Base-by-base conservation (phyloP, 2,797 vertebrate species). In the Lerista edwardsae region DNA sequence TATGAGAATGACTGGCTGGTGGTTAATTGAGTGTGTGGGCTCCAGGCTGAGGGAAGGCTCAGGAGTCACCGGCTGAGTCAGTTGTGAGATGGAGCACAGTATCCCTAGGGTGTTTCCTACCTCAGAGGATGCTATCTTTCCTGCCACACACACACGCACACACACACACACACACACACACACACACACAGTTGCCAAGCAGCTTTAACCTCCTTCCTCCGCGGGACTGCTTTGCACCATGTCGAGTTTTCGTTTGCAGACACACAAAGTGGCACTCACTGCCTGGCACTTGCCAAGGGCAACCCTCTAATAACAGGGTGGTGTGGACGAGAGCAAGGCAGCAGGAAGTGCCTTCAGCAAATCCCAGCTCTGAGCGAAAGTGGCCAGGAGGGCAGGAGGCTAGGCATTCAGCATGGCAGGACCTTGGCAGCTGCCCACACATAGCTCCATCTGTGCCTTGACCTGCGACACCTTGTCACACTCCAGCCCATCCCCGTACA, bases 401-500 rank as follows among this genome's bases (percentile, higher is more conserved):
- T 72, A 68, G 69, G 12, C 25, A 75, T 68, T 55, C 36, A 31
- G 25, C 25, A 39, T 61, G 67, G 65, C 73, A 71, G 57, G 73
- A 68, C 65, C 55, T 69, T 51, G 65, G 31, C 65, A 77, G 57
- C 69, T 84, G 29, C 73, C 57, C 55, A 55, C 47, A 65, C 64
- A n/a, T 34, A 23, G 55, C 64, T 76, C 73, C 65, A 31, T 80
- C 84, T 72, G 73, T 23, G 34, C 31, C 41, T 62, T 62, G 79
- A 77, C 79, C 65, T 23, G 68, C 51, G 39, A 15, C 41, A 77
- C 55, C 79, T 81, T 76, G 73, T 76, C 84, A 82, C 21, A 39
- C 15, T 55, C 65, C 73, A 55, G 65, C 44, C 74, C 65, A 10
- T 55, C 84, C 73, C 65, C 17, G 9, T 3, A 10, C 79, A 77